Percentiles rank a stretch among this genome's conserved stretches.
These are phyloP conservation scores for Montifringilla adamsi DNA, from an alignment of 2,113 vertebrate genomes.

Conservation along the genomic window DNA sequence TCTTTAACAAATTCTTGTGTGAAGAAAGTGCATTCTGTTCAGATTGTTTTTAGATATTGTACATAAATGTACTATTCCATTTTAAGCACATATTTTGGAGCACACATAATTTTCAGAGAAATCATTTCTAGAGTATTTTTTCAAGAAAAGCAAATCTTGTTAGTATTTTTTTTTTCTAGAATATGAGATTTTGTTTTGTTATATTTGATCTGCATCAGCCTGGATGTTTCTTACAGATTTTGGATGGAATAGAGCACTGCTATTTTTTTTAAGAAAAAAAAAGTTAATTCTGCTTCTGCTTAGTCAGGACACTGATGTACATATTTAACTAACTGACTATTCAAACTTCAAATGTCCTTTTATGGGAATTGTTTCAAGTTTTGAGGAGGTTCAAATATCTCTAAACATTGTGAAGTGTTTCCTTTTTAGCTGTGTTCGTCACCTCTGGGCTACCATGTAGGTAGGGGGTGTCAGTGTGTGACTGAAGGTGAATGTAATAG, in stretches of 20 bases:
- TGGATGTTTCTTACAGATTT: neutral
- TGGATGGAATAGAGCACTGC: neutral
- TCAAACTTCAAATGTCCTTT: neutral
- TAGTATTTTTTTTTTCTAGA: neutral
- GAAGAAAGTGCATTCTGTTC: neutral
- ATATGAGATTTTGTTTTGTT: neutral
- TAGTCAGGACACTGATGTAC: rapidly evolving
- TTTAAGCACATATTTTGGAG: neutral
- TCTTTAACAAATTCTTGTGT: neutral
- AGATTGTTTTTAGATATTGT: neutral
- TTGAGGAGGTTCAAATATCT: neutral
- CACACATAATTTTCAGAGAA: neutral
- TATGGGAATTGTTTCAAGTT: neutral
- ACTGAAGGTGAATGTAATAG: neutral
- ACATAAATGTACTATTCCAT: neutral
- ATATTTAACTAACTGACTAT: neutral
- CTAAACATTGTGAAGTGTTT: neutral
- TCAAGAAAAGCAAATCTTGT: neutral
- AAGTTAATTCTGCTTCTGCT: neutral
- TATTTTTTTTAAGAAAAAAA: neutral
- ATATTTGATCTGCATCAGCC: neutral
- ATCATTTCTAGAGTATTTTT: neutral
- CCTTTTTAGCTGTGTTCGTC: neutral
- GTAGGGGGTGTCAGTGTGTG: neutral
- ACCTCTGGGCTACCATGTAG: neutral